Conservation (phyloP, 1,140 invertebrate genomes). For the Drosophila mauritiana region DNA sequence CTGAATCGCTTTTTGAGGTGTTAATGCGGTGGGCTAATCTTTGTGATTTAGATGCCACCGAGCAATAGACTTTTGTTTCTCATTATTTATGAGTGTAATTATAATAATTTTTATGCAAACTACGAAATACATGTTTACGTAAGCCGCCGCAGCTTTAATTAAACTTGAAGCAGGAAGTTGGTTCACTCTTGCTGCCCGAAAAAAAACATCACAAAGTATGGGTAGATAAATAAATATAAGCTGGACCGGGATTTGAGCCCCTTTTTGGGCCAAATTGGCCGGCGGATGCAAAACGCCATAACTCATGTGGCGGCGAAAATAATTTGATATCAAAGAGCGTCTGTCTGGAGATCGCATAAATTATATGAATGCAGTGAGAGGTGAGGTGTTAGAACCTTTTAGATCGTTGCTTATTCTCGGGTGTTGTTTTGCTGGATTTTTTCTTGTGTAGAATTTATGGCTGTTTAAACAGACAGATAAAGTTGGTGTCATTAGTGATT, state of each 20-base stretch:
- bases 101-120: slow-evolving; percentile 60
- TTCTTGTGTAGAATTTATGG: slow-evolving; percentile 67
- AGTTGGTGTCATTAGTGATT: slow-evolving; percentile 76
- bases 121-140: slow-evolving; percentile 31
- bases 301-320: slow-evolving; percentile 66
- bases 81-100: slow-evolving; percentile 44
- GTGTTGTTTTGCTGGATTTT: slow-evolving; percentile 12
- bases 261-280: slow-evolving; percentile 52
- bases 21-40: slow-evolving; percentile 67
- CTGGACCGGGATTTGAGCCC: slow-evolving; percentile 26
- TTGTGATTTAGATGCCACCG: slow-evolving; percentile 39
- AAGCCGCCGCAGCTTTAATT: slow-evolving; percentile 49
- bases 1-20: slow-evolving; percentile 54
- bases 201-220: slow-evolving; percentile 23
- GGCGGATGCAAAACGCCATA: slow-evolving; percentile 66
- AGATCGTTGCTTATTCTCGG: slow-evolving; percentile 7
- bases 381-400: slow-evolving; percentile 75
- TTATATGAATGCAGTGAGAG: slow-evolving; percentile 58
- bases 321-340: slow-evolving; percentile 73
- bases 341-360: slow-evolving; percentile 66
- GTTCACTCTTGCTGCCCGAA: slow-evolving; percentile 7
- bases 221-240: slow-evolving; percentile 10
- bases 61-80: slow-evolving; percentile 46
- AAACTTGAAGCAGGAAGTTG: slow-evolving; percentile 55
- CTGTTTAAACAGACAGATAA: slow-evolving; percentile 71